Base-by-base conservation (phyloP, 2,797 vertebrate species). In the Mus spretus region DNA sequence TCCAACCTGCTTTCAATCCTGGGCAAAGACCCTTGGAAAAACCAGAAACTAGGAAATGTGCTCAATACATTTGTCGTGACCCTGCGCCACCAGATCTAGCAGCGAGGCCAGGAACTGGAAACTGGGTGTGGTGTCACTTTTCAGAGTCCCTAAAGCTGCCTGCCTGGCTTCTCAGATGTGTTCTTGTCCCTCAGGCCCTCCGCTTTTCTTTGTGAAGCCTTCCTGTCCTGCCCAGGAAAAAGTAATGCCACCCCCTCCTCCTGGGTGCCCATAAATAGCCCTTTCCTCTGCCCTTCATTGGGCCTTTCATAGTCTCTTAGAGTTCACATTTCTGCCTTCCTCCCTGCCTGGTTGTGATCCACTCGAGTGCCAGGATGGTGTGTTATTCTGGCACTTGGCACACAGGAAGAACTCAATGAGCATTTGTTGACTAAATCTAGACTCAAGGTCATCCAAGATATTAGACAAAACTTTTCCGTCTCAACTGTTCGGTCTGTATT, bases 371-470 rank as follows among this genome's bases (percentile, higher is more conserved):
- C 97, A 97, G 97, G 96, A 94, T 89, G 87, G 95, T 96, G 90
- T 96, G 96, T 97, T 97, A 93, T 96, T 96, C 97, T 93, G 81
- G 96, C 2, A 19, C 95, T 97, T 98, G 97, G 97, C 97, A 96
- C 89, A 79, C 92, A 88, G 97, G 93, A 96, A 93, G 96, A 77
- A 81, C 95, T 95, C 97, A 97, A 53, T 63, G 89, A 96, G 89
- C 92, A 93, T 98, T 97, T 98, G 97, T 98, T 98, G 96, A 97
- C 97, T 97, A 97, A 97, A 97, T 98, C 96, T 97, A 94, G 94
- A 97, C 93, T 96, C 97, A 96, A 95, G 97, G 96, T 97, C 97
- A 96, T 97, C 95, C 96, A 96, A 96, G 97, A 97, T 96, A 75
- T 59, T 92, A 91, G 74, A 91, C 80, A 97, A 57, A 96, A 82